phyloP scores from a whole-genome alignment of 2,888 invertebrate species.

The Brachypalpus laphriformis region DNA sequence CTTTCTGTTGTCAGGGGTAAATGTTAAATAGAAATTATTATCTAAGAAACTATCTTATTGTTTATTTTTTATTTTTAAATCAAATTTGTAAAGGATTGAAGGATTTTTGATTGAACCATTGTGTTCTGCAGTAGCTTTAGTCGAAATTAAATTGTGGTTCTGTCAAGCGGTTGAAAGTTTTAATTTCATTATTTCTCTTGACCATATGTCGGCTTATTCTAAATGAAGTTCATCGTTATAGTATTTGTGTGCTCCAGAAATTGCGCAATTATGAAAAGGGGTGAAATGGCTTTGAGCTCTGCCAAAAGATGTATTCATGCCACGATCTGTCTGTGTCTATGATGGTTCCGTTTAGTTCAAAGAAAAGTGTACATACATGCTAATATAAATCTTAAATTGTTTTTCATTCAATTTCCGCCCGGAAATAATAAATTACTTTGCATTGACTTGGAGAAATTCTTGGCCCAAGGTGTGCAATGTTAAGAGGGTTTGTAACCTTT shows the following conservation, averaged over 20 bases:
- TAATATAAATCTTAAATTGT: neutral
- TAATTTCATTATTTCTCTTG: slow-evolving; percentile 21
- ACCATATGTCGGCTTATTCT: slow-evolving; percentile 18
- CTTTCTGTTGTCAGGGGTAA: slow-evolving; percentile 82
- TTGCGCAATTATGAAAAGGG: neutral
- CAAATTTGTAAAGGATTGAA: slow-evolving; percentile 15
- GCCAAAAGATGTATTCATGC: neutral
- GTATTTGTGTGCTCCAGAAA: neutral
- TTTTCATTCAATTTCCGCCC: slow-evolving; percentile 49
- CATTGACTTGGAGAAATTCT: slow-evolving; percentile 19
- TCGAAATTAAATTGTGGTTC: slow-evolving; percentile 15
- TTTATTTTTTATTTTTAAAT: slow-evolving; percentile 5
- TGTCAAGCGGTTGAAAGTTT: slow-evolving; percentile 19
- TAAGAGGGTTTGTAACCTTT: neutral
- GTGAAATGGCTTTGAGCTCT: neutral
- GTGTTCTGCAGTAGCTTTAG: neutral
- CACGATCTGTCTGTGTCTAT: slow-evolving; percentile 21
- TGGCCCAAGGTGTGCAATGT: neutral
- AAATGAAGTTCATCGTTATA: neutral
- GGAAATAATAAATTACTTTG: slow-evolving; percentile 45
- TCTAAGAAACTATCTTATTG: neutral
- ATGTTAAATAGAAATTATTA: slow-evolving; percentile 31
- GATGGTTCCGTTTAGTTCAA: slow-evolving; percentile 4
- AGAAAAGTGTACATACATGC: neutral
- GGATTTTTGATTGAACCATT: neutral